phyloP scores from a whole-genome alignment of 2,888 invertebrate species.

The Dermolepida albohirtum region DNA sequence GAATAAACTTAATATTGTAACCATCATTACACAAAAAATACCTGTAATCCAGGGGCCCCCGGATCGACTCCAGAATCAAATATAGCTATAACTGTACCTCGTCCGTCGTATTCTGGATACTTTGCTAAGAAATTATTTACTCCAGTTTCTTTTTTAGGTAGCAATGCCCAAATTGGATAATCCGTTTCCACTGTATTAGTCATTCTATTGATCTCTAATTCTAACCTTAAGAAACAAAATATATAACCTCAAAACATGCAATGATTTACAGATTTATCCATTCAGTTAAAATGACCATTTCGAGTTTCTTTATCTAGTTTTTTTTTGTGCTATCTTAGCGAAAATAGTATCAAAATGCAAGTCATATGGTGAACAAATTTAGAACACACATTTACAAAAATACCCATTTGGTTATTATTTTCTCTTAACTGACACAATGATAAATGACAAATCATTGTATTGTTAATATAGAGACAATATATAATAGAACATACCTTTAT shows the following conservation, averaged over 20 bases:
- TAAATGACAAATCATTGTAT: constrained; percentile 2
- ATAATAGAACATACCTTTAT: too few relatives aligned
- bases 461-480: too few relatives aligned
- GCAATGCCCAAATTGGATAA: constrained; percentile 86
- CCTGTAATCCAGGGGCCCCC: constrained; percentile 93
- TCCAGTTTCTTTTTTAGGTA: constrained; percentile 96
- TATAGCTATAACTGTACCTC: constrained; percentile 92
- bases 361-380: constrained; percentile 28
- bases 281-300: constrained; percentile 18
- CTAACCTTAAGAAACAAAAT: constrained; percentile 4
- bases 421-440: neutral
- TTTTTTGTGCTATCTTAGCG: constrained; percentile 25
- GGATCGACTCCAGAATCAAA: constrained; percentile 99
- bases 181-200: constrained; percentile 56
- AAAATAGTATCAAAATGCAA: constrained; percentile 26
- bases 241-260: constrained; percentile 19
- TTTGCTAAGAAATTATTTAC: constrained; percentile 88
- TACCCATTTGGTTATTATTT: constrained; percentile 8
- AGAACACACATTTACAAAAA: constrained; percentile 15
- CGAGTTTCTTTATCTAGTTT: neutral
- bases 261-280: neutral
- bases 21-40: constrained; percentile 64
- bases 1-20: constrained; percentile 34
- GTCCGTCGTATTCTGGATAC: constrained; percentile 92
- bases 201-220: constrained; percentile 22